Evolutionary conservation across 2,113 vertebrate species (phyloP).

Genomic region (Elgaria multicarinata): DNA sequence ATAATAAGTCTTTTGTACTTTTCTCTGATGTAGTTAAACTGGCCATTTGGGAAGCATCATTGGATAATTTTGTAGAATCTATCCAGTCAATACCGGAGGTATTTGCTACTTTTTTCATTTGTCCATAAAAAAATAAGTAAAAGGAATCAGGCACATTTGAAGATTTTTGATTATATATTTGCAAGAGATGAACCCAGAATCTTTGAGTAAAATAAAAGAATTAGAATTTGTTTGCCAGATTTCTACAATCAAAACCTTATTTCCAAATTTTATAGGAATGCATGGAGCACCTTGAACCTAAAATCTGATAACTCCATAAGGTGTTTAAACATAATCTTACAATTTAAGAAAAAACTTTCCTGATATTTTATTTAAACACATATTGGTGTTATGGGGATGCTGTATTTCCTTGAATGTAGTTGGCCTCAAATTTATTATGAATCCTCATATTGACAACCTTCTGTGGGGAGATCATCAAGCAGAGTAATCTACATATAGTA

Average conservation of each 20-base stretch:
- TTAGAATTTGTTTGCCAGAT: neutral
- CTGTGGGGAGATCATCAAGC: neutral
- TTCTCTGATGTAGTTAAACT: constrained; percentile 88
- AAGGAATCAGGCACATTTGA: neutral
- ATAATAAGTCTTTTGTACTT: constrained; percentile 18
- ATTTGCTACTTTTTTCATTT: constrained; percentile 27
- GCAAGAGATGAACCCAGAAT: neutral
- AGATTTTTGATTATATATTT: neutral
- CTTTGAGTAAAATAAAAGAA: neutral
- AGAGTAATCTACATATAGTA: neutral
- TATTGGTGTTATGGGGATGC: neutral
- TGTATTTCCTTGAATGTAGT: neutral
- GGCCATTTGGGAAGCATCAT: constrained; percentile 95
- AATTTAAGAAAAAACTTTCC: constrained; percentile 14
- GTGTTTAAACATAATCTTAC: constrained; percentile 25
- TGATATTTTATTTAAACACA: constrained; percentile 24
- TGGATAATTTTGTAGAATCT: constrained; percentile 96
- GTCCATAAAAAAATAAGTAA: neutral
- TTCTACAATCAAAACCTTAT: neutral
- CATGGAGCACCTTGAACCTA: neutral
- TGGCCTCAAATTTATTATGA: neutral
- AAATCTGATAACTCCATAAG: neutral
- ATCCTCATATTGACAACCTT: neutral
- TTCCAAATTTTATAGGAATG: neutral
- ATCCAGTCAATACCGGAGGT: constrained; percentile 99